These are phyloP conservation scores for Myiagra hebetior DNA, from an alignment of 2,113 vertebrate genomes.

Conservation along the genomic window DNA sequence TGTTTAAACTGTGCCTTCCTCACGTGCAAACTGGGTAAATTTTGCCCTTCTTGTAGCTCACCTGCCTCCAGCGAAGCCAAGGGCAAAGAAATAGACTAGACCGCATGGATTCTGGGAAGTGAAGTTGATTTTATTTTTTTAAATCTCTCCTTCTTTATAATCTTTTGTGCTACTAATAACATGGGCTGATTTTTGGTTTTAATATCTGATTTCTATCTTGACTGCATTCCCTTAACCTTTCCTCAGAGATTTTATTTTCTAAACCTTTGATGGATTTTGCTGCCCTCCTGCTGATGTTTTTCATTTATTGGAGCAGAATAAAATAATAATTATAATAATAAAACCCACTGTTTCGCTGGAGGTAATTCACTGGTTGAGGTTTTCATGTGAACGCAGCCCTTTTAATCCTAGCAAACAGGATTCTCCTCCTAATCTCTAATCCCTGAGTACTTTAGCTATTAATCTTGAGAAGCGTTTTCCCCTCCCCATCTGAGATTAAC, in stretches of 20 bases:
- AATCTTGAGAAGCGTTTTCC: constrained; percentile 51
- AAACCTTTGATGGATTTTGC: constrained; percentile 61
- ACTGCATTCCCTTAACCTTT: constrained; percentile 54
- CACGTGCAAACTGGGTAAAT: background rate
- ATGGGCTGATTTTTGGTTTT: constrained; percentile 31
- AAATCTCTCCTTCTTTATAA: constrained; percentile 37
- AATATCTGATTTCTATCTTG: constrained; percentile 60
- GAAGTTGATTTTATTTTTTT: background rate
- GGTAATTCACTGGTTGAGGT: constrained; percentile 47
- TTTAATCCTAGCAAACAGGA: constrained; percentile 60
- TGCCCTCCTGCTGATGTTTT: constrained; percentile 50
- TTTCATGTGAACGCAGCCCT: constrained; percentile 56
- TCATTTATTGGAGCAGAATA: constrained; percentile 36
- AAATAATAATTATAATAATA: constrained; percentile 60
- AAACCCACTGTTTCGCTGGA: constrained; percentile 9
- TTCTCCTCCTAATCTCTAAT: constrained; percentile 64
- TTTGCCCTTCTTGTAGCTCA: background rate
- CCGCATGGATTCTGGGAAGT: background rate
- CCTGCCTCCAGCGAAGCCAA: background rate
- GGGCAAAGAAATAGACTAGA: background rate
- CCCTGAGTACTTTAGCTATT: constrained; percentile 53
- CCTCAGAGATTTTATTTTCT: constrained; percentile 42
- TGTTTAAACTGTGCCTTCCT: background rate
- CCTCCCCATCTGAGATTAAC: constrained; percentile 50
- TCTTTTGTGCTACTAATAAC: constrained; percentile 47